Evolutionary conservation across 2,113 vertebrate species (phyloP).

Genomic region (Corythornis madagascariensis): DNA sequence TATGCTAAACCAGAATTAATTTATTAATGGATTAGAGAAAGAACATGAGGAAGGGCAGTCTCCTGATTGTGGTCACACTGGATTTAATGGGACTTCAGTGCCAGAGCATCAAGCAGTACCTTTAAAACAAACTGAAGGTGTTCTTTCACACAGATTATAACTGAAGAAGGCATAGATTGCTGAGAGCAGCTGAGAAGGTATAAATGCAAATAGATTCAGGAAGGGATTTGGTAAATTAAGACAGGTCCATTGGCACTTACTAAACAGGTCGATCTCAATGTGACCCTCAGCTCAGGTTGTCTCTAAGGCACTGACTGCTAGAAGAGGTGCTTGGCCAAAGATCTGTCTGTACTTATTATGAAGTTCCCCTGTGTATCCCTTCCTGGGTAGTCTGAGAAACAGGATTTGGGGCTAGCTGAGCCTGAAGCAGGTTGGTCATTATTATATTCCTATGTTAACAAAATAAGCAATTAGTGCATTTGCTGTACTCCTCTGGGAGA

Average conservation of each 20-base stretch:
- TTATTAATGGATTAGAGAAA: not conserved
- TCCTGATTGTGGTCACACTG: not conserved
- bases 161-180: not conserved
- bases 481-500: not conserved
- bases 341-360: not conserved
- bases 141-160: not conserved
- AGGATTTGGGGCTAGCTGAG: not conserved
- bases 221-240: conserved; percentile 22
- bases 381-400: not conserved
- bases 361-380: not conserved
- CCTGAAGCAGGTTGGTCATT: not conserved
- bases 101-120: not conserved
- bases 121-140: not conserved
- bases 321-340: not conserved
- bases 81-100: not conserved
- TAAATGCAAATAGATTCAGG: conserved; percentile 10
- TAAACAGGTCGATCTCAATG: not conserved
- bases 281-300: conserved; percentile 6
- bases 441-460: not conserved
- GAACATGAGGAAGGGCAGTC: not conserved
- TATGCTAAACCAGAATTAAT: not conserved
- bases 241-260: not conserved
- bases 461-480: not conserved
- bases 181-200: not conserved
- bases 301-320: not conserved